Conservation (phyloP, 53 echinoderm and acorn worm genomes). For the Hippasteria phrygiana region DNA sequence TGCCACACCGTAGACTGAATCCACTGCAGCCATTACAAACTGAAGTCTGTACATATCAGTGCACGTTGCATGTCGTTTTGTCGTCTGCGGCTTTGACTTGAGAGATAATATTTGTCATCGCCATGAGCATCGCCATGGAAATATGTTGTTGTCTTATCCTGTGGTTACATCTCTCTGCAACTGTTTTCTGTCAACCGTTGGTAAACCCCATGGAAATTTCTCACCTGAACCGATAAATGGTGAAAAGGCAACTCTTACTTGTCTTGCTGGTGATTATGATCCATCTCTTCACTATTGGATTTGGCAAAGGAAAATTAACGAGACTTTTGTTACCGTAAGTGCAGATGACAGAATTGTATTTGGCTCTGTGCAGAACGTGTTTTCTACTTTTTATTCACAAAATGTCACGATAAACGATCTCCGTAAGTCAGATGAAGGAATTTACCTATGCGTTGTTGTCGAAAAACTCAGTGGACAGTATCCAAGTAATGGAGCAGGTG, state of each 20-base stretch:
- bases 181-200: neutral
- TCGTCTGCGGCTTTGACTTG: neutral
- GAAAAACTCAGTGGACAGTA: neutral
- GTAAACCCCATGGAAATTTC: neutral
- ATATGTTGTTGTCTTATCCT: neutral
- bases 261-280: neutral
- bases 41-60: no score
- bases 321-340: neutral
- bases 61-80: neutral
- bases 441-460: constrained; percentile 4
- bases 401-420: constrained; percentile 11
- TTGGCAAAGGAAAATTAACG: neutral
- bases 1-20: no score
- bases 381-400: neutral
- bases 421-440: constrained; percentile 5
- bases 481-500: neutral
- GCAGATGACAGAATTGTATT: neutral
- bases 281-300: neutral
- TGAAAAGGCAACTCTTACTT: constrained; percentile 9
- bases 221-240: neutral
- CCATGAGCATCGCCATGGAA: neutral
- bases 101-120: neutral
- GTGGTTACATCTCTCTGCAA: neutral
- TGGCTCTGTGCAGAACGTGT: neutral
- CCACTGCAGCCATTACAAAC: no score